Percentiles rank a stretch among this genome's conserved stretches.
These are phyloP conservation scores for Buathra laborator DNA, from an alignment of 2,888 invertebrate genomes.

Conservation along the genomic window DNA sequence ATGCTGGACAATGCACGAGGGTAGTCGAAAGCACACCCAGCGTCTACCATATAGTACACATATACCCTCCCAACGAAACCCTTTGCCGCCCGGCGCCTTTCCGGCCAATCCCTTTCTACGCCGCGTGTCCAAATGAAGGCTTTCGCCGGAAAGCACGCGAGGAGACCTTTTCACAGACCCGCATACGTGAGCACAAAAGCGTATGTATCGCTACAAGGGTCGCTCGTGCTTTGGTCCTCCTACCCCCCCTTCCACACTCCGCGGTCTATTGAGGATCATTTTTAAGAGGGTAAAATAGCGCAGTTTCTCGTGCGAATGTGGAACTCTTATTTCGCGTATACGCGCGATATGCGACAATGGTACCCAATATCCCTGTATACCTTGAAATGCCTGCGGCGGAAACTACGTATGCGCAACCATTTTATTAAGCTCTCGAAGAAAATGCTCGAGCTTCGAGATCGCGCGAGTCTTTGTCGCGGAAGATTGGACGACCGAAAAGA, in stretches of 20 bases:
- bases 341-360: conserved; percentile 44
- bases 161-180: conserved; percentile 58
- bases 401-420: neutral
- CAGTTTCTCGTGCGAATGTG: conserved; percentile 31
- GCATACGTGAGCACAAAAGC: conserved; percentile 29
- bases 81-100: conserved; percentile 67
- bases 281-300: conserved; percentile 46
- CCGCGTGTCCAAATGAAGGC: conserved; percentile 62
- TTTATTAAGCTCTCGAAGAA: conserved; percentile 26
- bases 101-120: conserved; percentile 45
- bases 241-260: conserved; percentile 4
- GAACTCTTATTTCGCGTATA: conserved; percentile 42
- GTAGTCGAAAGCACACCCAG: conserved; percentile 73
- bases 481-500: conserved; percentile 37
- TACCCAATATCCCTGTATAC: neutral
- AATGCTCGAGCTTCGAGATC: conserved; percentile 3
- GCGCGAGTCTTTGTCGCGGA: conserved; percentile 4
- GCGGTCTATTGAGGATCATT: conserved; percentile 58
- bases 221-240: conserved; percentile 18
- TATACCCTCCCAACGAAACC: conserved; percentile 62
- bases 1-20: conserved; percentile 66
- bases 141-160: conserved; percentile 57
- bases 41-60: conserved; percentile 72
- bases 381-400: conserved; percentile 6
- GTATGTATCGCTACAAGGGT: conserved; percentile 47